Base-by-base conservation (phyloP, 2,797 vertebrate species). In the Bovichtus diacanthus region DNA sequence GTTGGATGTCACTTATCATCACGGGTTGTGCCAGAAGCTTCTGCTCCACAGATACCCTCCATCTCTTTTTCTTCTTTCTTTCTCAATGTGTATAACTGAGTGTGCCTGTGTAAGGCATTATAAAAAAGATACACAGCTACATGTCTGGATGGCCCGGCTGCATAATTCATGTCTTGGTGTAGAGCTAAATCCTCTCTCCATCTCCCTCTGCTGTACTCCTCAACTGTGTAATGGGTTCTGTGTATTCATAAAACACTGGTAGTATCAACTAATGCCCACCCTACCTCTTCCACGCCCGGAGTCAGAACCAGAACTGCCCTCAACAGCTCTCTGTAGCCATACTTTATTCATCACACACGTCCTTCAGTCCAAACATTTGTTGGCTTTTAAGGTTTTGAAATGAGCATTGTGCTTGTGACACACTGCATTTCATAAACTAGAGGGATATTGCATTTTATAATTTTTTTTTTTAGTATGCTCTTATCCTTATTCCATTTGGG, bases 161-260 rank as follows among this genome's bases (percentile, higher is more conserved):
- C 85, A 94, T 93, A 84, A 93, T 93, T 94, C 68, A 93, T 90
- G 76, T 70, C n/a, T 72, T 61, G 74, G 76, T 84, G 78, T 81
- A 77, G 75, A 90, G 81, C 87, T 89, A 88, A 91, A 90, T 86
- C 82, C 59, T 47, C 27, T n/a, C 39, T 65, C 58, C 39, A 39
- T 53, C 63, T 56, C 54, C 39, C 55, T 39, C 50, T 3, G 50
- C 77, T 84, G 74, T 46, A 34, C 81, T 78, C 66, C 61, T 78
- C 66, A 63, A 64, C 77, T 77, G 83, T 78, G 65, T 85, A 88
- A 90, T 90, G 76, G 83, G 51, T 77, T 81, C 53, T 75, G 70
- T 80, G 81, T 84, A 78, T 69, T 88, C 64, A 31, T 83, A 80
- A 83, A 89, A 88, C 3, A 47, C 80, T 76, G 63, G 64, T 58